Evolutionary conservation across 1,140 invertebrate genomes (phyloP).

Genomic region (Pantala flavescens): DNA sequence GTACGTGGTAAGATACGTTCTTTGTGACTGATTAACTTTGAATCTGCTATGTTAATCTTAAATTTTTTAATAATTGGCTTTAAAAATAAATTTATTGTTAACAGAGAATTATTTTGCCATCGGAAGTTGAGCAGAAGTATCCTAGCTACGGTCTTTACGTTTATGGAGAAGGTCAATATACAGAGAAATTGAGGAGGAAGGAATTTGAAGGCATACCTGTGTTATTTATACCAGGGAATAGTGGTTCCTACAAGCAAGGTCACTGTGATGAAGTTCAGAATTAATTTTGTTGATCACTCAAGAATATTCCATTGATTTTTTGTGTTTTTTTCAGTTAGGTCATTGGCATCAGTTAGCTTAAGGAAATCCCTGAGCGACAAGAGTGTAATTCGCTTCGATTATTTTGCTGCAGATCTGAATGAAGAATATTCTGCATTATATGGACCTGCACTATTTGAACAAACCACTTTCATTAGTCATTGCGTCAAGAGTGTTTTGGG

Average conservation of each 20-base stretch:
- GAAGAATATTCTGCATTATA: conserved; percentile 70
- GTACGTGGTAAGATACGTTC: conserved; percentile 73
- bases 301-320: conserved; percentile 13
- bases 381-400: conserved; percentile 68
- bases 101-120: conserved; percentile 53
- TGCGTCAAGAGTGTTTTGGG: conserved; percentile 61
- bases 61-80: conserved; percentile 15
- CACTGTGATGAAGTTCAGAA: conserved; percentile 26
- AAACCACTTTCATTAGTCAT: conserved; percentile 63
- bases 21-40: too few species aligned
- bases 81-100: conserved; percentile 24
- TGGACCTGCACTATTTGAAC: conserved; percentile 63
- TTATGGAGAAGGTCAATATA: conserved; percentile 78
- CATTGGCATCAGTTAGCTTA: conserved; percentile 77
- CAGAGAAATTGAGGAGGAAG: conserved; percentile 54
- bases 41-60: too few species aligned
- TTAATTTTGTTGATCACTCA: too few species aligned
- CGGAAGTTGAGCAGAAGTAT: conserved; percentile 45
- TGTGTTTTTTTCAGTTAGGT: conserved; percentile 49
- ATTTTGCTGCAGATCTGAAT: conserved; percentile 73
- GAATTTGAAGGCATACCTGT: conserved; percentile 78
- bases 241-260: conserved; percentile 83
- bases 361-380: conserved; percentile 55
- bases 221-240: conserved; percentile 85
- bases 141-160: conserved; percentile 72